Evolutionary conservation across 2,113 vertebrate species (phyloP).

Genomic region (Melozone crissalis): DNA sequence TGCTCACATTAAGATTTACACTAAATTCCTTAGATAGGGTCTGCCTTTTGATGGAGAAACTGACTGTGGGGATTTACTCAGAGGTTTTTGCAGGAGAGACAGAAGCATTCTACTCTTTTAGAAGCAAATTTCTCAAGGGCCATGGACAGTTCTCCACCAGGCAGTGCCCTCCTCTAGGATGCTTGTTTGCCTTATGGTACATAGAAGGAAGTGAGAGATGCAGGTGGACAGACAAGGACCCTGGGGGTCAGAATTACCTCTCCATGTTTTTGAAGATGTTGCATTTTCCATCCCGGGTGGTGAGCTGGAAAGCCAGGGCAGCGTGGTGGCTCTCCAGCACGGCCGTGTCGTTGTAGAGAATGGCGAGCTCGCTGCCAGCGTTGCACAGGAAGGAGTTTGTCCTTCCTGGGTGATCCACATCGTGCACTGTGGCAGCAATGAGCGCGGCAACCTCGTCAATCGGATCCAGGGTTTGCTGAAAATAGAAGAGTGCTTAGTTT

Average conservation of each 20-base stretch:
- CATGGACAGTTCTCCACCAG: neutral
- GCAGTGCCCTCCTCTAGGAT: neutral
- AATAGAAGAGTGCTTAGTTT: slow-evolving; percentile 32
- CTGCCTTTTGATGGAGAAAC: neutral
- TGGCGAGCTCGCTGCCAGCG: slow-evolving; percentile 88
- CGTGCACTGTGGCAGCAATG: slow-evolving; percentile 93
- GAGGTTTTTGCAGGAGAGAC: neutral
- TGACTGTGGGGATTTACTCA: neutral
- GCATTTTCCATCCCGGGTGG: slow-evolving; percentile 87
- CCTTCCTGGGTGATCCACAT: slow-evolving; percentile 94
- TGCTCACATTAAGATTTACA: neutral
- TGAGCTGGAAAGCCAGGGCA: slow-evolving; percentile 96
- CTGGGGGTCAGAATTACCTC: slow-evolving; percentile 72
- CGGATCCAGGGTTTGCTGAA: slow-evolving; percentile 91
- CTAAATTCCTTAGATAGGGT: neutral
- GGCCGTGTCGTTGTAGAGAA: slow-evolving; percentile 92
- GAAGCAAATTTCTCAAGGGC: neutral
- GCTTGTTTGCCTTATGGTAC: neutral
- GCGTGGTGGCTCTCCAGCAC: slow-evolving; percentile 96
- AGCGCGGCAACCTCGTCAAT: slow-evolving; percentile 91
- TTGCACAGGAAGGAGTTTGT: slow-evolving; percentile 98
- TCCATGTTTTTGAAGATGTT: slow-evolving; percentile 98
- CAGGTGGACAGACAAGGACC: neutral
- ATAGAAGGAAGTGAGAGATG: neutral
- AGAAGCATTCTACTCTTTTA: neutral